Percentiles rank a stretch among this genome's conserved stretches.
Evolutionary conservation across 2,888 invertebrate species (phyloP).

Genomic region (Eurytoma adleriae): DNA sequence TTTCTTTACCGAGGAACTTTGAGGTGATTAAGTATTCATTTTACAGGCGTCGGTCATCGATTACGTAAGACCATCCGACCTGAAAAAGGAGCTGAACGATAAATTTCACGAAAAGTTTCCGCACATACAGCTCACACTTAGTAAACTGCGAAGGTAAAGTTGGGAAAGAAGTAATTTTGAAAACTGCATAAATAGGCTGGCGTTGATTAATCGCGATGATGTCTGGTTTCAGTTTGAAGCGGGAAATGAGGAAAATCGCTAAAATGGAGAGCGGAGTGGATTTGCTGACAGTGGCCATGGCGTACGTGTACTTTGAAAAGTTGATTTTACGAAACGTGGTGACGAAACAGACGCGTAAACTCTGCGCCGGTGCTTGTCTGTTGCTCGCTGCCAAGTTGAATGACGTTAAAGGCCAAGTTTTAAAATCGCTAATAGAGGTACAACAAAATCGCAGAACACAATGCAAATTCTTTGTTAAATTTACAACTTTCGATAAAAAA

Average conservation of each 20-base stretch:
- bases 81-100: conserved; percentile 98
- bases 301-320: conserved; percentile 99
- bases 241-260: conserved; percentile 95
- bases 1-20: neutral
- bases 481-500: neutral
- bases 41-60: conserved; percentile 93
- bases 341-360: conserved; percentile 95
- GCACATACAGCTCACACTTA: conserved; percentile 93
- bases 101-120: conserved; percentile 97
- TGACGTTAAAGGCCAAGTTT: conserved; percentile 93
- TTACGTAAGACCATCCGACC: conserved; percentile 95
- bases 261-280: conserved; percentile 90
- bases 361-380: conserved; percentile 96
- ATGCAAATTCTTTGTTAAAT: neutral
- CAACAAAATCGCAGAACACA: conserved; percentile 38
- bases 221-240: conserved; percentile 84
- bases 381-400: conserved; percentile 97
- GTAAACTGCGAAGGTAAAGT: conserved; percentile 93
- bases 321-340: conserved; percentile 93
- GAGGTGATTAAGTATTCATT: conserved; percentile 9
- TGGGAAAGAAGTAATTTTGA: neutral
- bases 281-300: conserved; percentile 94
- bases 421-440: conserved; percentile 93
- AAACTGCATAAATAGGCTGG: no score
- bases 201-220: no score